These are phyloP conservation scores for Sitophilus oryzae DNA, from an alignment of 1,140 invertebrate species.

Conservation along the genomic window DNA sequence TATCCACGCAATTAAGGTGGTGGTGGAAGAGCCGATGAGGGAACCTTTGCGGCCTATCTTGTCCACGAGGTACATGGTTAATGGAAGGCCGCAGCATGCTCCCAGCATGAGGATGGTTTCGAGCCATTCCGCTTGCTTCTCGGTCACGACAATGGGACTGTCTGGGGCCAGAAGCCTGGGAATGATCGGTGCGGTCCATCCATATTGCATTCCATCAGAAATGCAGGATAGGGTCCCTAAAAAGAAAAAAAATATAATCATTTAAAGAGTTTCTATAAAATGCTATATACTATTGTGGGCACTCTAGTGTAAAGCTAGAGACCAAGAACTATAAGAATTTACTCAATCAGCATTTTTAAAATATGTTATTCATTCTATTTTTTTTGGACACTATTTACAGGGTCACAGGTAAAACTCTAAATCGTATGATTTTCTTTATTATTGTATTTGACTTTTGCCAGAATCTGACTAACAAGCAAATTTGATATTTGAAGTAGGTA, in stretches of 20 bases:
- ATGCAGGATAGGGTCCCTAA: conserved; percentile 31
- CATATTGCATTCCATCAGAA: conserved; percentile 34
- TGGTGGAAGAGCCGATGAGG: conserved; percentile 50
- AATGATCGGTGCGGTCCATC: conserved; percentile 40
- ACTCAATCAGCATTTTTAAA: no score
- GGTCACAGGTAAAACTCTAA: no score
- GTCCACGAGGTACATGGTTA: conserved; percentile 52
- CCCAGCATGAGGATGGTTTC: conserved; percentile 57
- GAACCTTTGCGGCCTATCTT: conserved; percentile 57
- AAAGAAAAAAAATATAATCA: background rate
- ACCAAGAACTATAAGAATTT: no score
- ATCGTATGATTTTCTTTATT: no score
- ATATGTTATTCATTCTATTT: no score
- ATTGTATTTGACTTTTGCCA: no score
- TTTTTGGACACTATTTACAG: no score
- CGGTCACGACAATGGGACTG: conserved; percentile 35
- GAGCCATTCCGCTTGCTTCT: conserved; percentile 49
- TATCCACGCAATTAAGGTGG: conserved; percentile 58
- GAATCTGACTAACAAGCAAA: no score
- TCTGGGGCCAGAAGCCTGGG: conserved; percentile 43
- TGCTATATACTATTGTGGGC: no score
- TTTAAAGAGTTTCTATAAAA: no score
- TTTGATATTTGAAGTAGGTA: no score
- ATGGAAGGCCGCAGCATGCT: conserved; percentile 54
- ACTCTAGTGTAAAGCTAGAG: no score